phyloP scores from a whole-genome alignment of 2,888 invertebrate species.

The Anarsia innoxiella region DNA sequence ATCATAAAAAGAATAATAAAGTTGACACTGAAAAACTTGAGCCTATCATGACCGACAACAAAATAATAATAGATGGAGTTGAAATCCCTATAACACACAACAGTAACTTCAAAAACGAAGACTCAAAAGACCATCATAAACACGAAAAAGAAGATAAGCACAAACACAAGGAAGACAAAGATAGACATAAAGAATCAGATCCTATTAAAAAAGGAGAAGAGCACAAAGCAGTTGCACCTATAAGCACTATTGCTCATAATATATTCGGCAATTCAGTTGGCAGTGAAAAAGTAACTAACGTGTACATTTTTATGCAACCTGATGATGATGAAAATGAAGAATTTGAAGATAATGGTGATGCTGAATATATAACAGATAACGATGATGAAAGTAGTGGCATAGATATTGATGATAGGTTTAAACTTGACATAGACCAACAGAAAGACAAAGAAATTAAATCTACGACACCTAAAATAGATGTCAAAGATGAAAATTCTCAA shows the following conservation, averaged over 20 bases:
- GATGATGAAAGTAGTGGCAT: not conserved
- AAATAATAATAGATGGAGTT: constrained; percentile 16
- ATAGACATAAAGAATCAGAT: constrained; percentile 9
- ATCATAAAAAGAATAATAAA: not conserved
- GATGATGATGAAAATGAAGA: constrained; percentile 9
- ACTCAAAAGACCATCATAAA: too few species aligned
- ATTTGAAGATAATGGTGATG: not conserved
- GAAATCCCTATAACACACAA: constrained; percentile 16
- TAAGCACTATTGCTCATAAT: constrained; percentile 12
- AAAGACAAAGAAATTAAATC: too few species aligned
- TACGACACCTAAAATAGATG: not conserved
- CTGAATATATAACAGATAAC: too few species aligned
- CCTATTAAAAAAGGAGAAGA: not conserved
- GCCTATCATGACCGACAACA: constrained; percentile 10
- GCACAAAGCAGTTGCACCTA: not conserved
- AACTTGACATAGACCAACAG: too few species aligned
- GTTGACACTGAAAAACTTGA: not conserved
- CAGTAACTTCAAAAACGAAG: constrained; percentile 9
- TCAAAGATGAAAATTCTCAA: not conserved
- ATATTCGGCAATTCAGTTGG: constrained; percentile 38
- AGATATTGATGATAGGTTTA: not conserved
- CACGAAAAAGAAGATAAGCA: not conserved
- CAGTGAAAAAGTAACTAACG: constrained; percentile 43
- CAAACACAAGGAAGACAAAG: constrained; percentile 8
- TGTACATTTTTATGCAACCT: constrained; percentile 44